Percentiles rank a stretch among this genome's conserved stretches.
phyloP scores from a whole-genome alignment of 2,888 invertebrate species.

The Busseola fusca region DNA sequence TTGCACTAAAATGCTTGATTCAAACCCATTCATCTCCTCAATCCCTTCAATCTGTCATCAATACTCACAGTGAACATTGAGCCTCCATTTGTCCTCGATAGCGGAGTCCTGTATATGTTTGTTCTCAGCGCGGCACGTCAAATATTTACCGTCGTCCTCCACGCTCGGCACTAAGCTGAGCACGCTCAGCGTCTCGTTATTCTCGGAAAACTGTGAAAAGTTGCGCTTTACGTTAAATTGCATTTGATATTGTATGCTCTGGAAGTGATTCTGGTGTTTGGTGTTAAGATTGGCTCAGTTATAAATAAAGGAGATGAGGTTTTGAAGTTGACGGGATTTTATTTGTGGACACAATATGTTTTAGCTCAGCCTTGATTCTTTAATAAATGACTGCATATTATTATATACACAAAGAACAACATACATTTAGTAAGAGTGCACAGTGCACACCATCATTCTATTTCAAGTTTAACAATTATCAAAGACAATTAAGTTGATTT shows the following conservation, averaged over 20 bases:
- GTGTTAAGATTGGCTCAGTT: conserved; percentile 39
- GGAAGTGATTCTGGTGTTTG: conserved; percentile 44
- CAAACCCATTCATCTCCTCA: conserved; percentile 27
- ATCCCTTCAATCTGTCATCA: conserved; percentile 41
- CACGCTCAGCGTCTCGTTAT: conserved; percentile 95
- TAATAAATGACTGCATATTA: neutral
- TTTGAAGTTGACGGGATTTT: conserved; percentile 12
- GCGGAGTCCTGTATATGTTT: conserved; percentile 94
- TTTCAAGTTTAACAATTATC: too few relatives aligned
- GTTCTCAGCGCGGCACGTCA: conserved; percentile 96
- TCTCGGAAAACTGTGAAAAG: conserved; percentile 92
- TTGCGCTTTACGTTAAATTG: conserved; percentile 61
- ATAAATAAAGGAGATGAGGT: conserved; percentile 34
- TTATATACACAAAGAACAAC: too few relatives aligned
- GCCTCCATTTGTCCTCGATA: conserved; percentile 95
- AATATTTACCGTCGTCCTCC: conserved; percentile 96
- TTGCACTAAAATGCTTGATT: conserved; percentile 6
- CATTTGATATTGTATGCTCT: conserved; percentile 59
- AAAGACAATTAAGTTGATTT: too few relatives aligned
- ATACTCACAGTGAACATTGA: conserved; percentile 96
- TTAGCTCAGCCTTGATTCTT: neutral
- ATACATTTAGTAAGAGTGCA: neutral
- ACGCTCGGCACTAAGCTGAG: conserved; percentile 94
- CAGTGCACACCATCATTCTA: too few relatives aligned
- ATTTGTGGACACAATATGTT: neutral